These are phyloP conservation scores for Plagodis dolabraria DNA, from an alignment of 2,888 invertebrate genomes.

Conservation along the genomic window DNA sequence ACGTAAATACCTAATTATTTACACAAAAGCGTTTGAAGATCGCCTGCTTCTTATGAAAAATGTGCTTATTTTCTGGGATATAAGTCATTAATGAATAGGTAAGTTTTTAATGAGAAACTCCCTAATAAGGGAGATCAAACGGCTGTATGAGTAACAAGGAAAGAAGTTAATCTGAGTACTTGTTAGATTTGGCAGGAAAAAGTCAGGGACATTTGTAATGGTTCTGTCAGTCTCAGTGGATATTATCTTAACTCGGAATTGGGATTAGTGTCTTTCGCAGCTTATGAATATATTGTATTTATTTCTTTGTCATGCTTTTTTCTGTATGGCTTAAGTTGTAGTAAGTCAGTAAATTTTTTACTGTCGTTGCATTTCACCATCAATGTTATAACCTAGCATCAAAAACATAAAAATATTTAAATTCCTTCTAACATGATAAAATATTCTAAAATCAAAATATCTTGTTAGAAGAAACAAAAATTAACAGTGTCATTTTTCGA, in stretches of 20 bases:
- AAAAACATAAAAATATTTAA: no score
- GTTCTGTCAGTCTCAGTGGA: constrained; percentile 4
- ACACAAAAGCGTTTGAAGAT: no score
- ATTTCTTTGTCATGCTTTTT: background rate
- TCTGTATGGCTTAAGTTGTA: no score
- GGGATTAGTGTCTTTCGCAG: background rate
- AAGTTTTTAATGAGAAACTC: constrained; percentile 16
- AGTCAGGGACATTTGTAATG: constrained; percentile 4
- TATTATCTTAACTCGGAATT: background rate
- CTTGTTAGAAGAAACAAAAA: no score
- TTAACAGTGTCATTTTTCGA: no score
- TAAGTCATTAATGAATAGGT: constrained; percentile 22
- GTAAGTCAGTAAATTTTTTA: background rate
- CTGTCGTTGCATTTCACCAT: no score
- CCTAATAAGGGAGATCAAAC: constrained; percentile 32
- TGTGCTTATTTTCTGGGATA: constrained; percentile 18
- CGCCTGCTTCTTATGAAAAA: background rate
- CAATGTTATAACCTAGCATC: no score
- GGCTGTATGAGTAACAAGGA: constrained; percentile 20
- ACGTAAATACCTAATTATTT: no score
- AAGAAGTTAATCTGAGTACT: background rate
- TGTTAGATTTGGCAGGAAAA: background rate
- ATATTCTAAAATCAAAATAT: no score
- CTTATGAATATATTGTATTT: background rate
- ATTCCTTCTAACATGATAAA: no score